Evolutionary conservation across 2,797 vertebrate genomes (phyloP), one percentile per base, ranked within the genome.

Genomic region (Falco concolor): DNA sequence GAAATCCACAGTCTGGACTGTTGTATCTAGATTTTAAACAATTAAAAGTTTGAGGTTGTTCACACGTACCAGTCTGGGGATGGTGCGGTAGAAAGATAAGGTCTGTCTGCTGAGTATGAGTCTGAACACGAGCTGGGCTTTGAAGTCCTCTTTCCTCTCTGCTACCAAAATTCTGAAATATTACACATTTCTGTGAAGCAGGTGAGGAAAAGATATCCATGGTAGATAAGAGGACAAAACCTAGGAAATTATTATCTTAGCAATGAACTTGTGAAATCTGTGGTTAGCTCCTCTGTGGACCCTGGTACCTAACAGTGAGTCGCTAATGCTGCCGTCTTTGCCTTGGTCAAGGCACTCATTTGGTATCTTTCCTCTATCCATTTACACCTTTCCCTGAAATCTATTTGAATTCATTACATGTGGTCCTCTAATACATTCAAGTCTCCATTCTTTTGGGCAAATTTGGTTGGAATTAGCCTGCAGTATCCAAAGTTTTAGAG

Each of bases 81-180:
- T 52, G 30, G 22, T 77, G 34, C 7, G 1, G 86, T 85, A 67
- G 20, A 88, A 87, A 91, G 77, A 82, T 76, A 95, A 87, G 22
- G 52, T 77, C 87, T 95, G 88, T 84, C 83, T 96, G 67, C 24
- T 68, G 64, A 82, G 25, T n/a, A 76, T 80, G 52, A 61, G 74
- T 77, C 91, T 93, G 87, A 90, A 92, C 84, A 88, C 0, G n/a
- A 94, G 6, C 27, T 52, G 24, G 49, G 22, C 70, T 96, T 95
- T 96, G 85, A 95, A 94, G 69, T 84, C 18, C 11, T 88, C 42
- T 93, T 80, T 88, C 15, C 25, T 89, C 20, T 79, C 47, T 82
- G 13, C 52, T 78, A 88, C 70, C 23, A 91, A 91, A 90, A 73
- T 75, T 60, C 67, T 49, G 14, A 76, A 87, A 73, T 90, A 60